Evolutionary conservation across 2,113 vertebrate species (phyloP), one percentile per base, ranked within the genome.

Genomic region (Pagrus major): DNA sequence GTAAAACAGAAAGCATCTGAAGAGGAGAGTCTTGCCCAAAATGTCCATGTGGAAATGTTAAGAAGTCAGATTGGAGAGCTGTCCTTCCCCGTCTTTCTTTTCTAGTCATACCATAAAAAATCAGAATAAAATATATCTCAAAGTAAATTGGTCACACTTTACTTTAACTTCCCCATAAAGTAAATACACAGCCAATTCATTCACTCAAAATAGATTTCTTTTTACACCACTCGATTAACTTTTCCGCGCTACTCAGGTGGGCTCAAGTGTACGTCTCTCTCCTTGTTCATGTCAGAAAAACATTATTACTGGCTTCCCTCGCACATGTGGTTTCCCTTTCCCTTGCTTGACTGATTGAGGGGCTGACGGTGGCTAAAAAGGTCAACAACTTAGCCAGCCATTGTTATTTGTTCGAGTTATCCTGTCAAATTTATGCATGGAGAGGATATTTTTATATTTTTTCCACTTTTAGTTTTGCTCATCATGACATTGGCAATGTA

Each of bases 301-400:
- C 81, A 88, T 93, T 91, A 93, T 89, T 49, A 88, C 85, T 86
- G 78, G 78, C 83, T 92, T 84, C 89, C 72, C 58, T 84, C 78
- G 66, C 80, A 92, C 94, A 94, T 87, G 89, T 94, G 95, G 91
- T 93, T 80, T 90, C 78, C 85, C 75, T 88, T 94, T 92, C 92
- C 85, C 90, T 63, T 25, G 83, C 86, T 89, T 89, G 79, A 84
- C 55, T 31, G 68, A 83, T 84, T 67, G 68, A 52, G 23, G 70
- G 80, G 47, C 79, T 68, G 58, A 81, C 39, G 69, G 64, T 79
- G 25, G 49, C 76, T 67, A 39, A 76, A 76, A 11, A 67, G 58
- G 47, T 71, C 49, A 84, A 51, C 37, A 70, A 47, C 69, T 58
- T 47, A 54, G 46, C 56, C 21, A 16, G 47, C 44, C 41, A 70